Base-by-base conservation (phyloP, 2,888 invertebrate species). In the Ormyrus labotus region DNA sequence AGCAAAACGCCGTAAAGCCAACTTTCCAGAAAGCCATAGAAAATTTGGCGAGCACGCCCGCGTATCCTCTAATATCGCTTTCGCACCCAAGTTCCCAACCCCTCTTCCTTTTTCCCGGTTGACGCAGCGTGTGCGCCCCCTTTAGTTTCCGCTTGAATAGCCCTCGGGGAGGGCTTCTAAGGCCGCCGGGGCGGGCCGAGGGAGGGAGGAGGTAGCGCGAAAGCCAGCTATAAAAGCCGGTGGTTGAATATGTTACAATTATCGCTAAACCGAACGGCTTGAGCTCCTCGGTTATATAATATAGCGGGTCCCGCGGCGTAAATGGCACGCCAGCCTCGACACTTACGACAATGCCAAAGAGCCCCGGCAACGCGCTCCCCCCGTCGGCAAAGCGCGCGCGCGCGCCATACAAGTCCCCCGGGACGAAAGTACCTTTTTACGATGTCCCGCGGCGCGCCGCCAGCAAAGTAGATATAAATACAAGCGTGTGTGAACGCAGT, bases 161-260 rank as follows among this genome's bases (percentile, higher is more conserved):
- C 83, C 84, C 85, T 85, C 80, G 82, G 84, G 85, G 86, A 84
- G 80, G 34, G 50, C 45, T 13, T 82, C 83, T 81, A 81, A 83
- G 82, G 78, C 78, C 80, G 81, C n/a, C 34, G 13, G 50, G 57
- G 6, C 2, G 50, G 57, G 6, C 0, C 51, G 3, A 9, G 53
- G 47, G 13, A 5, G 45, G 9, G 34, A 9, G 47, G 11, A n/a
- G 3, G n/a, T 19, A 8, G 58, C 8, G 45, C 0, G 68, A 68
- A 6, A 53, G 82, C 34, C 34, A 34, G 34, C 34, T 34, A 34
- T 34, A 34, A 34, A 34, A 34, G 34, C 34, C 34, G 84, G 85
- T 86, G 87, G 86, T 85, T 86, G 89, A 89, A 89, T 89, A 89
- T 89, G 89, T 89, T 89, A 89, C 89, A 89, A 89, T 89, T 89